Base-by-base conservation (phyloP, 2,888 invertebrate species). In the Amphimallon solstitiale region DNA sequence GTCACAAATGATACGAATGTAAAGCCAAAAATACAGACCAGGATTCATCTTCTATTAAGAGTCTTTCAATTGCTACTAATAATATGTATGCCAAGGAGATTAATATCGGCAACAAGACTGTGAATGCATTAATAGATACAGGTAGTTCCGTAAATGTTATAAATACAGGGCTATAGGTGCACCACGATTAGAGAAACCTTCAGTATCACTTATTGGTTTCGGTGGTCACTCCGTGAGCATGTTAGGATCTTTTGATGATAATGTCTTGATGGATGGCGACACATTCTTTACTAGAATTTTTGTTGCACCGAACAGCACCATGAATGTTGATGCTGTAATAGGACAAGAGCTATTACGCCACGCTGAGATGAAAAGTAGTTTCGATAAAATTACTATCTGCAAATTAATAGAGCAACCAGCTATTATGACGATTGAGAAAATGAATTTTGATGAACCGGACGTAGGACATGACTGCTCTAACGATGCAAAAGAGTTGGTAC, bases 1-100 rank as follows among this genome's bases (percentile, higher is more conserved):
- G 77, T 1, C 77, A 78, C 52, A 63, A 54, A 40, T 37, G 38
- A 12, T 14, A 14, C 34, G 51, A 66, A 10, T 40, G 54, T 15
- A 46, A 68, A 46, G n/a, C n/a, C n/a, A n/a, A n/a, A n/a, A n/a
- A n/a, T n/a, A n/a, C n/a, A n/a, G n/a, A n/a, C n/a, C n/a, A n/a
- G n/a, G n/a, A n/a, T n/a, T n/a, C n/a, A n/a, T n/a, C n/a, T n/a
- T n/a, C n/a, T n/a, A n/a, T n/a, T n/a, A n/a, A n/a, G n/a, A n/a
- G n/a, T n/a, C n/a, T n/a, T n/a, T n/a, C n/a, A n/a, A n/a, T n/a
- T n/a, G n/a, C n/a, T n/a, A n/a, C n/a, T n/a, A n/a, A n/a, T n/a
- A n/a, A n/a, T n/a, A n/a, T n/a, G n/a, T n/a, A n/a, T n/a, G n/a
- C n/a, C n/a, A n/a, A n/a, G n/a, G n/a, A n/a, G n/a, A n/a, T n/a